Conservation (phyloP, 1,140 invertebrate species). For the Drosophila lowei region DNA sequence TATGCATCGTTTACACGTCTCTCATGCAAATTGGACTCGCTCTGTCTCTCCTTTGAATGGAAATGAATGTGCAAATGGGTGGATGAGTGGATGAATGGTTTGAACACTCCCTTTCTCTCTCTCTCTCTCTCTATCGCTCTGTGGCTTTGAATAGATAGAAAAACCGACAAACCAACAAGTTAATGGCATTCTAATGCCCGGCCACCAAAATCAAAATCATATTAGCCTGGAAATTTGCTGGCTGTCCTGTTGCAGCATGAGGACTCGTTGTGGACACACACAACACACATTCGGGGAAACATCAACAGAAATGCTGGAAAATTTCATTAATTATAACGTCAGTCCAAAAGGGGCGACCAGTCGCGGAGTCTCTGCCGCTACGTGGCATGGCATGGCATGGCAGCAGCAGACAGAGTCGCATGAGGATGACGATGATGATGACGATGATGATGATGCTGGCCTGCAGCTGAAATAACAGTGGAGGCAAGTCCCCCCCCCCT, state of each 20-base stretch:
- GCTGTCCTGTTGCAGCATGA: neutral
- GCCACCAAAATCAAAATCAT: constrained; percentile 78
- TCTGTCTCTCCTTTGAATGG: no score
- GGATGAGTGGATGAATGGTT: constrained; percentile 1
- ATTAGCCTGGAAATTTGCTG: constrained; percentile 49
- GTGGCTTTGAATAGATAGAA: constrained; percentile 4
- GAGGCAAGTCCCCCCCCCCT: neutral
- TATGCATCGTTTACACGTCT: constrained; percentile 63
- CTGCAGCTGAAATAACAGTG: constrained; percentile 73
- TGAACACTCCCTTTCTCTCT: neutral
- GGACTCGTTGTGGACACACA: no score
- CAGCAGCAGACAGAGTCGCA: neutral
- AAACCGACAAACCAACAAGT: constrained; percentile 44
- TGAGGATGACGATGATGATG: no score
- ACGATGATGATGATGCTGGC: constrained; percentile 26
- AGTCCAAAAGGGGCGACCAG: constrained; percentile 23
- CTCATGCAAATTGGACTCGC: constrained; percentile 53
- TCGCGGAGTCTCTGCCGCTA: no score
- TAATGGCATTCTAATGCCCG: constrained; percentile 75
- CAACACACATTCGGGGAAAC: constrained; percentile 14
- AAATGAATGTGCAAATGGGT: no score
- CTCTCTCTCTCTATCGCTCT: neutral
- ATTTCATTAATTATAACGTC: constrained; percentile 80
- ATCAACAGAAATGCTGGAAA: constrained; percentile 60
- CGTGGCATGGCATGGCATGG: no score